phyloP scores from a whole-genome alignment of 64 coral and sea anemone species.

The Porites lutea region DNA sequence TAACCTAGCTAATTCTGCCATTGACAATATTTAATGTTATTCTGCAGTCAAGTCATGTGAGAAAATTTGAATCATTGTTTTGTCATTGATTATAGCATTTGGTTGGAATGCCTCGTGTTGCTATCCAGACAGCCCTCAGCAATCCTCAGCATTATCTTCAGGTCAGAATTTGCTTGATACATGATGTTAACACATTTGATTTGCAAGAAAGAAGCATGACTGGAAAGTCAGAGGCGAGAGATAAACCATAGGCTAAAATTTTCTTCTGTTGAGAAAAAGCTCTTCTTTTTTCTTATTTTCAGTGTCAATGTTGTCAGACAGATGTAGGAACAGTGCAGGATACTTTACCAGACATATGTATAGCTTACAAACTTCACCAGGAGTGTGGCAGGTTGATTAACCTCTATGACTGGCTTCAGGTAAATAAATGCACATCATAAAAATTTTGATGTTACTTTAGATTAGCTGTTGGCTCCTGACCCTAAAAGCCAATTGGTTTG shows the following conservation, averaged over 20 bases:
- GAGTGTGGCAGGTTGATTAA: conserved; percentile 97
- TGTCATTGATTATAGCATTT: conserved; percentile 62
- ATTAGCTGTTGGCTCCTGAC: no score
- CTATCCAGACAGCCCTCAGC: conserved; percentile 93
- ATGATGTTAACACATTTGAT: background rate
- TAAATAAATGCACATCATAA: background rate
- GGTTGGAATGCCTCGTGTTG: conserved; percentile 88
- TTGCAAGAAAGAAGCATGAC: background rate
- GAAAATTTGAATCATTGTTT: no score
- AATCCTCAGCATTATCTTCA: conserved; percentile 92
- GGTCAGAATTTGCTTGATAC: conserved; percentile 23
- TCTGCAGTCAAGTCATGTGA: no score
- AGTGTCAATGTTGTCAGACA: conserved; percentile 91
- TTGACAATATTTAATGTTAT: no score
- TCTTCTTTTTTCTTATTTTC: background rate
- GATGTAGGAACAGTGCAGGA: conserved; percentile 93
- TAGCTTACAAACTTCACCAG: conserved; percentile 94
- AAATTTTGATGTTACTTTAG: no score
- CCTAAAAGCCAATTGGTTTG: no score
- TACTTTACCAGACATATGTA: conserved; percentile 91
- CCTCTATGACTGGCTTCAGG: conserved; percentile 98
- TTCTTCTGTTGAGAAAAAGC: no score
- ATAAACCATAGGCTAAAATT: no score
- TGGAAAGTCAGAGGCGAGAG: background rate
- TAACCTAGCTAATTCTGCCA: no score